Evolutionary conservation across 2,113 vertebrate genomes (phyloP), one percentile per base, ranked within the genome.

Genomic region (Oplegnathus fasciatus): DNA sequence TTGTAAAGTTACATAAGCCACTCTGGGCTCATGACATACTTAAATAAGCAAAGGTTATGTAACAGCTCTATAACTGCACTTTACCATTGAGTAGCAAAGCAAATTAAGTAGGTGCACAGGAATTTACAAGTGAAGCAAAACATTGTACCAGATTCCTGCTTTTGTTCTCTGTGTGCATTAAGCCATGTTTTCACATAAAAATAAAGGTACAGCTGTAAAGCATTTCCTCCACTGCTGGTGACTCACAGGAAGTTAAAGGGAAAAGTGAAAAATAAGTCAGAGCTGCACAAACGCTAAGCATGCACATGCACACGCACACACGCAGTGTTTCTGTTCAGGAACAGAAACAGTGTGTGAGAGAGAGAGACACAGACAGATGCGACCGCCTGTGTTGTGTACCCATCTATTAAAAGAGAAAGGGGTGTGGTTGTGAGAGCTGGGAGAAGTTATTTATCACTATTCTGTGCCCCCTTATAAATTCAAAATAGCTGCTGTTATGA

Each of bases 1-100:
- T 95, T 92, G 93, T 93, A 90, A 94, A 92, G 93, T 96, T 95
- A 95, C 90, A 95, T 95, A 95, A 96, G 91, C 91, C 93, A 94
- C 93, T 96, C 93, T 92, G 42, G 87, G 89, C 91, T 93, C 94
- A 92, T 93, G 93, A 93, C 94, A 96, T 84, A 95, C 92, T 95
- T 93, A 95, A 96, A 94, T 86, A 95, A 94, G 92, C 93, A 93
- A 91, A 91, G 91, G 92, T 96, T 95, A 95, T 84, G 85, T 92
- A 95, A 96, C 89, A 40, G 88, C 90, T 85, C 85, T 88, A 86
- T 92, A 92, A 93, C 90, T 91, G 92, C 92, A 93, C 93, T 93
- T 92, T 94, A 82, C 88, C 86, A 89, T 81, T 89, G 90, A 94
- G 93, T 72, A 78, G 92, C 82, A 87, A 85, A 92, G 92, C 89